Percentiles rank a stretch among this genome's conserved stretches.
phyloP scores from a whole-genome alignment of 2,888 invertebrate species.

The Drosophila paracracens region DNA sequence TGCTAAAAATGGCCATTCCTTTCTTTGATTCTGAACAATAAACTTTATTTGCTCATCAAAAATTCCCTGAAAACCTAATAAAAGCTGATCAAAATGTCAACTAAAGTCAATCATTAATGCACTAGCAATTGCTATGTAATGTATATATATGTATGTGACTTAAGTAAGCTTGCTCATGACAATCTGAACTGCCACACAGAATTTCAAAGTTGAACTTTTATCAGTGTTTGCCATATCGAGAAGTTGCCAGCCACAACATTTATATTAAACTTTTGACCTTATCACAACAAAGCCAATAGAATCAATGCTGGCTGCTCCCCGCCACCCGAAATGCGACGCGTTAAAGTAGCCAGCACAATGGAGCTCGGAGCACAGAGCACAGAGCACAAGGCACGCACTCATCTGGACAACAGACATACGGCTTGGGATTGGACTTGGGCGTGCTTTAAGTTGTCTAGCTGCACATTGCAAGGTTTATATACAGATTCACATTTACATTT shows the following conservation, averaged over 20 bases:
- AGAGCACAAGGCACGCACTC: constrained; percentile 21
- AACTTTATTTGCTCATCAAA: neutral
- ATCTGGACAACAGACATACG: constrained; percentile 23
- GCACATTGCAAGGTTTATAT: constrained; percentile 18
- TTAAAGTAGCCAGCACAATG: constrained; percentile 37
- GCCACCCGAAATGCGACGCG: constrained; percentile 24
- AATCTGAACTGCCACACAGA: constrained; percentile 1
- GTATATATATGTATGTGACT: neutral
- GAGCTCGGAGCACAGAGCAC: constrained; percentile 6
- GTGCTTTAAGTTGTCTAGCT: constrained; percentile 29
- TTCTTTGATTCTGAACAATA: constrained; percentile 18
- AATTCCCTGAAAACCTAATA: neutral
- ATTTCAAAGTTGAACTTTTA: constrained; percentile 56
- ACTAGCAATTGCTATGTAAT: constrained; percentile 1
- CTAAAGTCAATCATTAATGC: constrained; percentile 10
- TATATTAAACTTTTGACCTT: constrained; percentile 79
- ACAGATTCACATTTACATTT: constrained; percentile 21
- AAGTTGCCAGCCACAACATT: constrained; percentile 75
- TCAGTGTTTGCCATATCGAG: constrained; percentile 53
- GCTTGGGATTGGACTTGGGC: constrained; percentile 11
- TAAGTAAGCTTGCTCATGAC: neutral
- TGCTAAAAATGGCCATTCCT: constrained; percentile 5
- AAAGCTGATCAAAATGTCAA: neutral
- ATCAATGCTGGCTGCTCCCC: constrained; percentile 61
- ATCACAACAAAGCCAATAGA: constrained; percentile 77